Evolutionary conservation across 2,888 invertebrate genomes (phyloP), one percentile per base, ranked within the genome.

Genomic region (Dryomyza anilis): DNA sequence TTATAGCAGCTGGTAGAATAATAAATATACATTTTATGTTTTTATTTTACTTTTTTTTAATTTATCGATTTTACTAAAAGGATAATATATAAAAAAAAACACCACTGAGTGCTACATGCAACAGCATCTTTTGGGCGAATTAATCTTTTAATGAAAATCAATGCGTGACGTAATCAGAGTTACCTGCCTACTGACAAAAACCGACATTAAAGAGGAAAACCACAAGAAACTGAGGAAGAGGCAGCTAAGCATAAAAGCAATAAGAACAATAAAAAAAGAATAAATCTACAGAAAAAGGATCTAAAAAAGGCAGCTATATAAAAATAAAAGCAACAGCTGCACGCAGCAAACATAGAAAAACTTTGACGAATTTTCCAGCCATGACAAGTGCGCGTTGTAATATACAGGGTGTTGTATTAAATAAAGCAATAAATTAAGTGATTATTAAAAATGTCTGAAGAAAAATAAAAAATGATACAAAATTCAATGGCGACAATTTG

Each of bases 91-190:
- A 43, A 29, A 14, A 1, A 43, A 16, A 43, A 55, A 1, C 33
- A 36, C 4, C 14, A n/a, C n/a, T n/a, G n/a, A n/a, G n/a, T n/a
- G n/a, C n/a, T n/a, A n/a, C n/a, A n/a, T 14, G 36, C 55, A 12
- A 6, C 23, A 12, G 36, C 16, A 16, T 30, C 19, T 36, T 55
- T 36, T n/a, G n/a, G n/a, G n/a, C n/a, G n/a, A n/a, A n/a, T n/a
- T n/a, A 33, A 55, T 55, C 55, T 33, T 21, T 36, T 23, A 55
- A 55, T 55, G 55, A 55, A 55, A 55, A 55, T 55, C 55, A 33
- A 36, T 36, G 55, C 55, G n/a, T 55, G 36, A 23, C 14, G 21
- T 23, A 36, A 36, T 36, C 3, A 14, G n/a, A 36, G n/a, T n/a
- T n/a, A n/a, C n/a, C n/a, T n/a, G n/a, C 3, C 16, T 16, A 43